Conservation (phyloP, 2,797 vertebrate genomes). For the Acestrorhynchus altus region DNA sequence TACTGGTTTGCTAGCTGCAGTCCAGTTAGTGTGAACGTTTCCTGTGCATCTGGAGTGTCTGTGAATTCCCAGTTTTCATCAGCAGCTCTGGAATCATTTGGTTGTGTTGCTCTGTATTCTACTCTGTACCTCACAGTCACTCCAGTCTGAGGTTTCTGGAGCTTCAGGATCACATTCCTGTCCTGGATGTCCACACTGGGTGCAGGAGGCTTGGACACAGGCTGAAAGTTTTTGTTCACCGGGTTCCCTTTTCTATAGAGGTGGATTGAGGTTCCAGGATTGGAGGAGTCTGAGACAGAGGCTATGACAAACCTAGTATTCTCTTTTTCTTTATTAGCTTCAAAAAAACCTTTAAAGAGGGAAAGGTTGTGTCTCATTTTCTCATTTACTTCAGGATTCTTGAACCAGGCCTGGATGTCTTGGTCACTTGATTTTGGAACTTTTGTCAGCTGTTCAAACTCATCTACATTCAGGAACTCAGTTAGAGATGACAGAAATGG, state of each 20-base stretch:
- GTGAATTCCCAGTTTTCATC: neutral
- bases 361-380: slow-evolving; percentile 7
- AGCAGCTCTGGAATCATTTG: neutral
- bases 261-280: slow-evolving; percentile 25
- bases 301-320: slow-evolving; percentile 19
- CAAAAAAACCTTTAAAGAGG: slow-evolving; percentile 30
- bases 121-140: slow-evolving; percentile 25
- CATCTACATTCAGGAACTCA: neutral
- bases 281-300: slow-evolving; percentile 2
- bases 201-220: slow-evolving; percentile 34
- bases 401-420: neutral
- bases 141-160: slow-evolving; percentile 29
- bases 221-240: slow-evolving; percentile 7
- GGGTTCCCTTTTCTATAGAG: slow-evolving; percentile 20
- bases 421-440: neutral
- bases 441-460: neutral
- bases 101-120: slow-evolving; percentile 15
- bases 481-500: slow-evolving; percentile 7
- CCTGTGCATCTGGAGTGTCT: slow-evolving; percentile 21
- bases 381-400: neutral
- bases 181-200: neutral
- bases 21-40: slow-evolving; percentile 1
- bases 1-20: neutral
- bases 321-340: slow-evolving; percentile 13
- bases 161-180: neutral